Conservation (phyloP, 2,113 vertebrate genomes). For the Dipodomys stephensi region DNA sequence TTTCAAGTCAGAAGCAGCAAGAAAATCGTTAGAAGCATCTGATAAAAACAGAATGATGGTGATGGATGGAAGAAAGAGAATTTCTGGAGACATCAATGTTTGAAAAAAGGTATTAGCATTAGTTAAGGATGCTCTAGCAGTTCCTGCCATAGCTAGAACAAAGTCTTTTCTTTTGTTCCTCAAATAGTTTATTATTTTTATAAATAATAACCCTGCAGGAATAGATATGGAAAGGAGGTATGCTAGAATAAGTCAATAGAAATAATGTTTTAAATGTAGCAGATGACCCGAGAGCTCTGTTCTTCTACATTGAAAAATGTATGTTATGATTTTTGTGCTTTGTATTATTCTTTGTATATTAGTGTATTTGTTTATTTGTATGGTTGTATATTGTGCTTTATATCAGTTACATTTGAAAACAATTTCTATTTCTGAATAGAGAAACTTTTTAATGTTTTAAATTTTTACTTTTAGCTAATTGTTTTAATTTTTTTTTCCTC, state of each 20-base stretch:
- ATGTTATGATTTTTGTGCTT: too few species aligned
- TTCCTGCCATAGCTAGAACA: background rate
- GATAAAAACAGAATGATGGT: slow-evolving; percentile 77
- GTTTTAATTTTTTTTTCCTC: background rate
- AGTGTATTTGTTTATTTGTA: too few species aligned
- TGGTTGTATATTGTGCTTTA: background rate
- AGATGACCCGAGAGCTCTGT: background rate
- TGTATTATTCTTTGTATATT: too few species aligned
- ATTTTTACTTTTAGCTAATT: slow-evolving; percentile 20
- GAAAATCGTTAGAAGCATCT: slow-evolving; percentile 75
- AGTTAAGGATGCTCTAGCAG: slow-evolving; percentile 40
- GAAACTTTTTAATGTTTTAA: background rate
- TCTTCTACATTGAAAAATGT: background rate
- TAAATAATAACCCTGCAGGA: background rate
- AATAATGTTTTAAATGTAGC: slow-evolving; percentile 12
- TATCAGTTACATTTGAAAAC: slow-evolving; percentile 10
- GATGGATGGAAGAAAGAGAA: slow-evolving; percentile 76
- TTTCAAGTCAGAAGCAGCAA: slow-evolving; percentile 74
- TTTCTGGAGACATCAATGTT: slow-evolving; percentile 75
- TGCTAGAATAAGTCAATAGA: background rate
- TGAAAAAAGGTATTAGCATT: slow-evolving; percentile 38
- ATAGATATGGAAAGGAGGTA: background rate
- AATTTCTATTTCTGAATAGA: slow-evolving; percentile 24
- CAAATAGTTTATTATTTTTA: background rate
- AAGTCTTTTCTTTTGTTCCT: background rate